Evolutionary conservation across 2,888 invertebrate species (phyloP), one percentile per base, ranked within the genome.

Genomic region (Plebejus melissa): DNA sequence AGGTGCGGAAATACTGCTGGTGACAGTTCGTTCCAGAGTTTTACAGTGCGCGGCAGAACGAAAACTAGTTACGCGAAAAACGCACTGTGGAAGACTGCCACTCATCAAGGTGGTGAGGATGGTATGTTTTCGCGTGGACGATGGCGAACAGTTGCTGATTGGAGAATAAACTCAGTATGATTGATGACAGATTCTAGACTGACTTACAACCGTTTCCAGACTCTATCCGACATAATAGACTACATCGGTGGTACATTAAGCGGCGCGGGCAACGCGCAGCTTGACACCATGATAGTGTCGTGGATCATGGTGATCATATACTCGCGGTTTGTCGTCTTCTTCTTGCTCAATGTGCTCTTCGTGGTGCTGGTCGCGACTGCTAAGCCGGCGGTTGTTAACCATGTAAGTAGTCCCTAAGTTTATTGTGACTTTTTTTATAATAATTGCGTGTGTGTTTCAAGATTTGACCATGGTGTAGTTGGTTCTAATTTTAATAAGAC

Each of bases 221-320:
- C 89, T 0, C 79, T 91, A 9, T 78, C 80, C 2, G 88, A 89
- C 0, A 82, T 88, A 36, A 86, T 89, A 83, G 81, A 84, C 7
- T 90, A 86, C 77, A 85, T 90, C 41, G 87, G 85, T 0, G 91
- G 85, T 0, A 80, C 81, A 0, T 83, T 81, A 0, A 90, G 85
- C 36, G 91, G 90, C 0, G 79, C 83, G 0, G 87, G 86, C 0
- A 84, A 82, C 50, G 77, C 78, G 1, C 79, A 83, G 3, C 77
- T 90, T 4, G 81, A 87, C 80, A 90, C 91, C 0, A 75, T 82
- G 0, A 83, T 84, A 85, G 85, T 92, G 0, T 82, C 94, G 0
- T 88, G 94, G 83, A 79, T 90, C 9, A 90, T 94, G 88, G 89
- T 89, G 3, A 83, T 93, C 13, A 74, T 94, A 2, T 94, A 93